Base-by-base conservation (phyloP, 2,888 invertebrate species). In the Cistogaster globosa region DNA sequence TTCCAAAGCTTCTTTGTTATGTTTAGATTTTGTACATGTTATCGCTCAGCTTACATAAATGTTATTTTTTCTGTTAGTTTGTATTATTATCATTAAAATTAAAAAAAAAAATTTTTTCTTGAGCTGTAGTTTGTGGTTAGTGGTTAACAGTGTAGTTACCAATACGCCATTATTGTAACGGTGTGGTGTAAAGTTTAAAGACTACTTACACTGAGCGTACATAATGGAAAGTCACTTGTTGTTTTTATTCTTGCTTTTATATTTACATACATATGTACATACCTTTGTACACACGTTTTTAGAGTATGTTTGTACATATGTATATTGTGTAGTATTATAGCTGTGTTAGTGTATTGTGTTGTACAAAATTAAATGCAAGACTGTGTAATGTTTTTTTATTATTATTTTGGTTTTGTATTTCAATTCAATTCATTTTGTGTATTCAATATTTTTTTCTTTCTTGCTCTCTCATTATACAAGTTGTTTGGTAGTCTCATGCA, bases 401-500 rank as follows among this genome's bases (percentile, higher is more conserved):
- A n/a, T 4, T 32, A 58, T 78, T 78, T 71, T 78, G 62, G 74
- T 67, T 80, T 80, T 80, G 58, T 60, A 60, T 80, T 74, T 74
- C 74, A 65, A 26, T 72, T 67, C 38, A 67, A 53, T 65, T 80
- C 16, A 67, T 53, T 74, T 32, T 32, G 32, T 32, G 32, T 32
- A 69, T 69, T 32, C 16, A 26, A 42, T 18, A 18, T 32, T 62
- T 58, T 22, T 57, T 58, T 51, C 38, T 67, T 57, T 58, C 62
- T 62, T 55, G 53, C 65, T 62, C 65, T 78, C 62, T 74, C 81
- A 60, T 26, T 26, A 26, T n/a, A 81, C 81, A 85, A 85, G 74
- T 82, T 82, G 85, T 60, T 72, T 45, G 55, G 0, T 75, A 85
- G 82, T 85, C 85, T 85, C 85, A 55, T 85, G 74, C 55, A 7